Evolutionary conservation across 2,888 invertebrate species (phyloP).

Genomic region (Cheilosia grossa): DNA sequence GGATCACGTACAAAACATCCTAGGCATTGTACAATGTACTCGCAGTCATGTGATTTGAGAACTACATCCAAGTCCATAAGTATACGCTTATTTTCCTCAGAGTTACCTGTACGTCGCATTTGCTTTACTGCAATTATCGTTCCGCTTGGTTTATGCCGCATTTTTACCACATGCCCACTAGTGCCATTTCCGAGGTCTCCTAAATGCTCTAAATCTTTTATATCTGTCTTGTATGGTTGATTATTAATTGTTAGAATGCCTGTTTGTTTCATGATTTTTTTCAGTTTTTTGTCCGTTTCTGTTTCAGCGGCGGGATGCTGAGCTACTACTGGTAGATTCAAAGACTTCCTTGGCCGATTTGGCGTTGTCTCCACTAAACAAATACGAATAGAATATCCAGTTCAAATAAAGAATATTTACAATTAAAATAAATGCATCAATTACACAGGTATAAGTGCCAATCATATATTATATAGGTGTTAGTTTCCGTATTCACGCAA

Average conservation of each 20-base stretch:
- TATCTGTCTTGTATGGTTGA: conserved; percentile 90
- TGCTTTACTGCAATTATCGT: conserved; percentile 98
- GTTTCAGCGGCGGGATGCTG: conserved; percentile 86
- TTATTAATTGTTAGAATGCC: conserved; percentile 94
- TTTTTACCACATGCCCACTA: conserved; percentile 98
- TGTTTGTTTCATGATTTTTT: conserved; percentile 96
- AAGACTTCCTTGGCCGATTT: conserved; percentile 84
- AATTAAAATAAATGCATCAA: background rate
- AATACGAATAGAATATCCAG: conserved; percentile 1
- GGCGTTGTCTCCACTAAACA: conserved; percentile 83
- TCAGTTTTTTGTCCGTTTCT: conserved; percentile 92
- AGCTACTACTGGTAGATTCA: conserved; percentile 85
- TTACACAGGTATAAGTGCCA: conserved; percentile 20
- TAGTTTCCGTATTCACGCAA: background rate
- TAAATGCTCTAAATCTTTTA: conserved; percentile 92
- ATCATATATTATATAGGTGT: background rate
- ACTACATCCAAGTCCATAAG: conserved; percentile 99
- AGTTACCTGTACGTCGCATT: conserved; percentile 98
- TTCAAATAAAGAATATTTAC: background rate
- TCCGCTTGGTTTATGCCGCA: conserved; percentile 93
- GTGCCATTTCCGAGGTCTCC: conserved; percentile 97
- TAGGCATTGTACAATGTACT: conserved; percentile 97
- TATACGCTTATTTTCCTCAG: conserved; percentile 98
- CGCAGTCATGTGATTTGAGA: conserved; percentile 98
- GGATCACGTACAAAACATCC: conserved; percentile 99